Evolutionary conservation across 2,888 invertebrate species (phyloP), one percentile per base, ranked within the genome.

Genomic region (Choristoneura rosaceana): DNA sequence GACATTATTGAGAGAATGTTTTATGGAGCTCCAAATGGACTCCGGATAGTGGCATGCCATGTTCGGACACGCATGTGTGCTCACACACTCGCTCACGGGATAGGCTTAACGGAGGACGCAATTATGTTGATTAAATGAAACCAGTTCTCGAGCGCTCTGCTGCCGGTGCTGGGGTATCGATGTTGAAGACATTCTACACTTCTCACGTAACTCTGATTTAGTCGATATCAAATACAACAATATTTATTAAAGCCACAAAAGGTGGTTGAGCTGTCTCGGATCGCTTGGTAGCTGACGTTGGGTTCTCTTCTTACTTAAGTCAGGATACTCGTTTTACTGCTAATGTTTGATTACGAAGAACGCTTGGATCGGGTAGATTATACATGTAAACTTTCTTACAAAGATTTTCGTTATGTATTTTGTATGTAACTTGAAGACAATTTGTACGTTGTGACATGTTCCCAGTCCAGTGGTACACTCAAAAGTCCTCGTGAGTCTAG

Each of bases 111-210:
- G 90, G 91, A 88, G 91, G 91, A 89, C 89, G 90, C 92, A 93
- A 93, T 93, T 92, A 92, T 91, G 90, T 92, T 92, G 93, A 92
- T 93, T 92, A 91, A 90, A 90, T 86, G 86, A 89, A 93, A 93
- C 93, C 91, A 91, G 93, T 93, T 92, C 86, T 86, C 79, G 80
- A 81, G 76, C 85, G 84, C 83, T 82, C 84, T 82, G 83, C 84
- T 86, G 87, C 83, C 84, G 69, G 65, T 67, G 65, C 73, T 69
- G 87, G 85, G 87, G 86, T 82, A 84, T 83, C 82, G 87, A 83
- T 81, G 85, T 83, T 80, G 79, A 85, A 86, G 81, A 83, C 81
- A 86, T 83, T 84, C 81, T 83, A 85, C 78, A 81, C 80, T 79
- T 77, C 76, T 79, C 76, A 58, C 60, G 60, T 65, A 65, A 70